These are phyloP conservation scores for Neuroterus valhalla DNA, from an alignment of 1,140 invertebrate species.

Conservation along the genomic window DNA sequence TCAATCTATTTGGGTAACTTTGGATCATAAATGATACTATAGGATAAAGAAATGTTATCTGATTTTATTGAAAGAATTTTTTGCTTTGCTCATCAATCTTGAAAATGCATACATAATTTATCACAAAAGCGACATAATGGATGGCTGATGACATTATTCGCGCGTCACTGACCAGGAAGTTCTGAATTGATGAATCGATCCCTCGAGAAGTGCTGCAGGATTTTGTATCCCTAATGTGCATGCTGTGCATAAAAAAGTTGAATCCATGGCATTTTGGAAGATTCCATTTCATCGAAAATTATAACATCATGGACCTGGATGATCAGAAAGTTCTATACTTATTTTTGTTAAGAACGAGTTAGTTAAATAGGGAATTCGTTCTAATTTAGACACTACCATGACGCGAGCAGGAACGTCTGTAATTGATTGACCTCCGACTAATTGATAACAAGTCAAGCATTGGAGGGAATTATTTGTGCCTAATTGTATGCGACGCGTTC, in stretches of 20 bases:
- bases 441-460: slow-evolving; percentile 15
- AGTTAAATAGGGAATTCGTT: slow-evolving; percentile 36
- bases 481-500: slow-evolving; percentile 1
- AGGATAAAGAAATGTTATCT: neutral
- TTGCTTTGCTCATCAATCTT: slow-evolving; percentile 20
- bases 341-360: slow-evolving; percentile 41
- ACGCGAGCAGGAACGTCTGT: slow-evolving; percentile 7
- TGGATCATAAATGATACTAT: no score
- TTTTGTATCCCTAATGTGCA: neutral
- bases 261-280: neutral
- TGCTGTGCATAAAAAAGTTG: neutral
- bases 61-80: slow-evolving; percentile 11
- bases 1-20: no score
- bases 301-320: neutral
- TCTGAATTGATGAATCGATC: slow-evolving; percentile 55
- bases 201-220: slow-evolving; percentile 16
- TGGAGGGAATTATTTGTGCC: slow-evolving; percentile 31
- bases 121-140: slow-evolving; percentile 45
- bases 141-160: slow-evolving; percentile 60
- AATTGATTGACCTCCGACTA: slow-evolving; percentile 33
- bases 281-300: no score
- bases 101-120: neutral
- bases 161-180: slow-evolving; percentile 52
- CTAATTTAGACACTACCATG: slow-evolving; percentile 24
- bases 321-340: slow-evolving; percentile 12